Conservation (phyloP, 2,113 vertebrate genomes). For the Mus pahari region DNA sequence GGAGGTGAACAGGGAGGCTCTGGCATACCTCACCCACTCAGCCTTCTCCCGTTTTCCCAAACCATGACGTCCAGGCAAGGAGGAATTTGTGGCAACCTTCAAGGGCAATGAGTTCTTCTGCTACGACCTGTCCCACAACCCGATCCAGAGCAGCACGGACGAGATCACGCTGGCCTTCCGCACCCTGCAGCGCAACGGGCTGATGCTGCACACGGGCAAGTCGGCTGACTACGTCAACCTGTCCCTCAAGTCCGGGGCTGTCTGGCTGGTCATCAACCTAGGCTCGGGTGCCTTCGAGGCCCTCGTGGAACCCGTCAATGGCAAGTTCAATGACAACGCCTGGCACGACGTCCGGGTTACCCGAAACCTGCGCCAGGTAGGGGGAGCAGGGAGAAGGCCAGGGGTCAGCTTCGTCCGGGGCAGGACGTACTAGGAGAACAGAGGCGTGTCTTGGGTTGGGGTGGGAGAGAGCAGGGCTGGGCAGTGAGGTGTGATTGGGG, state of each 20-base stretch:
- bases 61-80: constrained; percentile 88
- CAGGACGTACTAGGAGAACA: not conserved
- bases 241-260: constrained; percentile 94
- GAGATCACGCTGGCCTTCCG: constrained; percentile 97
- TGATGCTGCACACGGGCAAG: constrained; percentile 96
- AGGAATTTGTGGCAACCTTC: constrained; percentile 96
- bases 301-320: constrained; percentile 94
- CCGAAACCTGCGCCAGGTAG: constrained; percentile 97
- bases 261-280: constrained; percentile 97
- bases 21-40: not conserved
- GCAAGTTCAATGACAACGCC: constrained; percentile 95
- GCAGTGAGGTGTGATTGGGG: not conserved
- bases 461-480: not conserved
- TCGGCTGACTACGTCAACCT: constrained; percentile 97
- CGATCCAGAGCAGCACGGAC: constrained; percentile 98
- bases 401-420: not conserved
- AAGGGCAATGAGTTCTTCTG: constrained; percentile 98
- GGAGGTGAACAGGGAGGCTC: not conserved
- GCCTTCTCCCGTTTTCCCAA: constrained; percentile 24
- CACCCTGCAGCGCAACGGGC: constrained; percentile 94
- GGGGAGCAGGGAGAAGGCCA: constrained; percentile 63
- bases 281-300: constrained; percentile 97
- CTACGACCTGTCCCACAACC: constrained; percentile 96
- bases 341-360: constrained; percentile 96
- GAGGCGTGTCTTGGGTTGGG: not conserved